phyloP scores from a whole-genome alignment of 2,797 vertebrate species.

The Liasis olivaceus region DNA sequence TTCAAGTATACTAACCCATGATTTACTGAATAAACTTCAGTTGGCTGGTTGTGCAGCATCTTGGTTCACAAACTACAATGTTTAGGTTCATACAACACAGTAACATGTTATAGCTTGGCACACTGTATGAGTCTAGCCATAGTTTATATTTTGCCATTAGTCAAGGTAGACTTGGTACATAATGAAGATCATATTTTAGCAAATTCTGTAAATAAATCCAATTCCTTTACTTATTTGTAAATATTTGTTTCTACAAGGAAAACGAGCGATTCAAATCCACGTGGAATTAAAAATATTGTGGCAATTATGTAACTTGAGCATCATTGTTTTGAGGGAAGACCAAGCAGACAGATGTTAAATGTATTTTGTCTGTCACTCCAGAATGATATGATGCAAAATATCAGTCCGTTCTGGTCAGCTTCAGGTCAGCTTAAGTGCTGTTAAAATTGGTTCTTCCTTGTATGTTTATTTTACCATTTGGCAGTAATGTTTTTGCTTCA shows the following conservation, averaged over 20 bases:
- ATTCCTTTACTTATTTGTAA: neutral
- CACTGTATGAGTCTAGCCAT: too few species aligned
- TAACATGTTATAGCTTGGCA: too few species aligned
- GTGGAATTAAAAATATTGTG: too few species aligned
- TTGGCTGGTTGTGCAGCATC: too few species aligned
- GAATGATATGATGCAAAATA: neutral
- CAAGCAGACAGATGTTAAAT: neutral
- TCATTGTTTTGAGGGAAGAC: neutral
- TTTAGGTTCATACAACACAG: too few species aligned
- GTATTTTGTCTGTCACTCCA: neutral
- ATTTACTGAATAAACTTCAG: neutral
- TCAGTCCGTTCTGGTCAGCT: neutral
- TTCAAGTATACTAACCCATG: too few species aligned
- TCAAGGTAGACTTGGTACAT: neutral
- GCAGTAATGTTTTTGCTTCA: too few species aligned
- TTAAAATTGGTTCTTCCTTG: rapidly evolving
- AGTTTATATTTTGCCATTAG: too few species aligned
- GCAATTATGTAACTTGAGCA: neutral
- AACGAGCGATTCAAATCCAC: neutral
- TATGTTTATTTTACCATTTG: neutral
- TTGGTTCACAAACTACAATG: too few species aligned
- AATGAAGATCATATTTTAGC: neutral
- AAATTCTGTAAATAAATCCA: neutral
- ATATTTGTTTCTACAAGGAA: neutral
- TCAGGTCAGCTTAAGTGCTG: neutral